phyloP scores from a whole-genome alignment of 2,888 invertebrate species.

The Vesta saturnalis region DNA sequence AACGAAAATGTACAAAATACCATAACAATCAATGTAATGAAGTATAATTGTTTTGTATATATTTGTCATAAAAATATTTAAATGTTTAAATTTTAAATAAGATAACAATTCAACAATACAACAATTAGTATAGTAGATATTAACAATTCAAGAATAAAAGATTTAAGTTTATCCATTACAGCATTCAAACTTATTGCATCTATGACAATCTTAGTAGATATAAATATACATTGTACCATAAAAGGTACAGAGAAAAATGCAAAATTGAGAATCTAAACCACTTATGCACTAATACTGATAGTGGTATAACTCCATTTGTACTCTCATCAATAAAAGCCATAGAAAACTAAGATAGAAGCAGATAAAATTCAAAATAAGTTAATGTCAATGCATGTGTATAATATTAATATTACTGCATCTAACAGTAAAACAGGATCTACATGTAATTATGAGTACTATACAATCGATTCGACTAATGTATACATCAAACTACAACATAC shows the following conservation, averaged over 20 bases:
- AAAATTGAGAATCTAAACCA: slow-evolving; percentile 32
- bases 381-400: slow-evolving; percentile 18
- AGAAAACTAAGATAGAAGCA: slow-evolving; percentile 20
- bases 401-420: slow-evolving; percentile 22
- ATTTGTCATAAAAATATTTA: slow-evolving; percentile 47
- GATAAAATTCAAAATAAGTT: slow-evolving; percentile 1
- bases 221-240: slow-evolving; percentile 21
- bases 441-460: slow-evolving; percentile 12
- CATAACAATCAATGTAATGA: slow-evolving; percentile 26
- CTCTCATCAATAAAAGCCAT: slow-evolving; percentile 34
- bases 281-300: slow-evolving; percentile 49
- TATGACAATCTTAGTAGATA: slow-evolving; percentile 45
- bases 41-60: slow-evolving; percentile 51
- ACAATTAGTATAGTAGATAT: slow-evolving; percentile 49
- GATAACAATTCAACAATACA: slow-evolving; percentile 51
- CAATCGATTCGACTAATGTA: slow-evolving; percentile 4
- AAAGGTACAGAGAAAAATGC: slow-evolving; percentile 31
- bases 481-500: slow-evolving; percentile 12
- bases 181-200: slow-evolving; percentile 42
- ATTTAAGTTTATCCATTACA: slow-evolving; percentile 48
- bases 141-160: slow-evolving; percentile 48
- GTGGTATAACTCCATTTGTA: slow-evolving; percentile 34
- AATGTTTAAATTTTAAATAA: slow-evolving; percentile 43
- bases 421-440: slow-evolving; percentile 13
- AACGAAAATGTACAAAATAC: not conserved